Conservation (phyloP, 2,113 vertebrate species). For the Isurus oxyrinchus region DNA sequence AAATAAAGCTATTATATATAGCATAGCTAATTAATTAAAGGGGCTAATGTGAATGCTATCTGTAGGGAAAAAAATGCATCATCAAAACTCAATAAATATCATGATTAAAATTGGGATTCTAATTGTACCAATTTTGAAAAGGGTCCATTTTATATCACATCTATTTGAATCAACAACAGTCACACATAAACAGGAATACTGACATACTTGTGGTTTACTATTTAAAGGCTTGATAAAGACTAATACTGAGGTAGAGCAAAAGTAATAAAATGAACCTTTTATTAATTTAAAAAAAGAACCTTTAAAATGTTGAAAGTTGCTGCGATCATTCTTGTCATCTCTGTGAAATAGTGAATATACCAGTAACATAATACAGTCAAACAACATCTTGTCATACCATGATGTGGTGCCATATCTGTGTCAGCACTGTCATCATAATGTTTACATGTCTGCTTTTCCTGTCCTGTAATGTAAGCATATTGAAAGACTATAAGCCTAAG, state of each 20-base stretch:
- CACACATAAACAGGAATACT: background rate
- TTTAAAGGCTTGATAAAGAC: background rate
- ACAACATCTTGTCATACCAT: background rate
- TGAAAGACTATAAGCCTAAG: background rate
- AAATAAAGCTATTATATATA: background rate
- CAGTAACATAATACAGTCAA: background rate
- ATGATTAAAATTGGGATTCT: background rate
- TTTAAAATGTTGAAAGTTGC: background rate
- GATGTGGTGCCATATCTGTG: background rate
- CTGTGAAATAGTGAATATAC: background rate
- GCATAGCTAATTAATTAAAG: background rate
- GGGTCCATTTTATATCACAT: background rate
- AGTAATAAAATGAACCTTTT: background rate
- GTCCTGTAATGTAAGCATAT: background rate
- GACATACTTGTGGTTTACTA: background rate
- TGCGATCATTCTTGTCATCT: background rate
- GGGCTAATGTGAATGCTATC: background rate
- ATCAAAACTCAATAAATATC: background rate
- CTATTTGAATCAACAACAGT: background rate
- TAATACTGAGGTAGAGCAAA: background rate
- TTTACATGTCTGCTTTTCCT: background rate
- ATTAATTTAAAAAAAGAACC: background rate
- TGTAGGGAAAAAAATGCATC: background rate
- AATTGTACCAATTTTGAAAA: background rate
- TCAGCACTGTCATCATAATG: background rate